These are phyloP conservation scores for Vidua chalybeata DNA, from an alignment of 2,113 vertebrate species.

Conservation along the genomic window DNA sequence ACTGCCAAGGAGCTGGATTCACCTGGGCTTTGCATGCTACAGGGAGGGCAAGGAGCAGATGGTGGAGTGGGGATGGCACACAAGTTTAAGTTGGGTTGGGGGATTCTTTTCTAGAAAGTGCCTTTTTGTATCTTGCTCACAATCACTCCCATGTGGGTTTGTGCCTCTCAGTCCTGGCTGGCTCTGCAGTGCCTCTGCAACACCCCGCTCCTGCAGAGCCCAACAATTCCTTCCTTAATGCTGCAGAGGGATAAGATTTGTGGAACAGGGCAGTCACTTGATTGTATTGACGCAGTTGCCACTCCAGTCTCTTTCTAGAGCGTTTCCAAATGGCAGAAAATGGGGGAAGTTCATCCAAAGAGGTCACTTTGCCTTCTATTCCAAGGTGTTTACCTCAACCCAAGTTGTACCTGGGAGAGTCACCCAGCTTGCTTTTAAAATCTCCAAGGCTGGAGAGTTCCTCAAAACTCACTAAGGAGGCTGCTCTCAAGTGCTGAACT, in stretches of 20 bases:
- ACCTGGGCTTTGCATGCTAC: not conserved
- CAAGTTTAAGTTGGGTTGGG: fast-evolving
- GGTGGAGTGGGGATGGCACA: not conserved
- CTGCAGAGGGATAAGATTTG: not conserved
- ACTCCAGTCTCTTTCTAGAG: not conserved
- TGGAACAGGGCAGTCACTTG: not conserved
- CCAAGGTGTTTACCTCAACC: not conserved
- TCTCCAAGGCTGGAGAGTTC: not conserved
- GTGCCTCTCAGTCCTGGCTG: not conserved
- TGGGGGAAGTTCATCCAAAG: not conserved
- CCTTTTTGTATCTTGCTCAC: not conserved
- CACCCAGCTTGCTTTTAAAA: not conserved
- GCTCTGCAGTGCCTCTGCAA: not conserved
- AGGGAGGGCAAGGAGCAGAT: not conserved
- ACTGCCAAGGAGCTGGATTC: too few species aligned
- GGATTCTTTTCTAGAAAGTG: not conserved
- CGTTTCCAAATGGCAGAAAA: not conserved
- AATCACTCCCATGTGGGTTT: not conserved
- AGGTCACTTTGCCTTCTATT: not conserved
- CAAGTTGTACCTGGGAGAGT: not conserved
- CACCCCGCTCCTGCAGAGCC: not conserved
- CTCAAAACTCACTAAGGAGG: not conserved
- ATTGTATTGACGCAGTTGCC: not conserved
- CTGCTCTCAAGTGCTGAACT: constrained; percentile 8
- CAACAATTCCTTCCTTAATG: not conserved